A percentile compares a stretch with the other conserved stretches of the same genome.
Evolutionary conservation across 2,113 vertebrate species (phyloP).

Genomic region (Oophaga pumilio): DNA sequence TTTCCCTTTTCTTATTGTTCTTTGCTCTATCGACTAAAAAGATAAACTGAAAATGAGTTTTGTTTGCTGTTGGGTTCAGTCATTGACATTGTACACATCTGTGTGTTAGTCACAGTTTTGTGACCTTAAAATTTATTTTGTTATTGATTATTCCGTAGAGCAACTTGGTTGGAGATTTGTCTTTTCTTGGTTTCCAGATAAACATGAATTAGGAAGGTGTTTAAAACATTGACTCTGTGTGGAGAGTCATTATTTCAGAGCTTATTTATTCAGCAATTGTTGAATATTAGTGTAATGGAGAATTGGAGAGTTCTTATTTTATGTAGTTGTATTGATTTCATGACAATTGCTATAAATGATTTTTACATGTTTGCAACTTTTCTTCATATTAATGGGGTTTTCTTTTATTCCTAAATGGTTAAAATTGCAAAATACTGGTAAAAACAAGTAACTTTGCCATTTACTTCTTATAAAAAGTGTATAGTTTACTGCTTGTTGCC

Average conservation of each 20-base stretch:
- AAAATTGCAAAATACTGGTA: too few relatives aligned
- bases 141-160: neutral
- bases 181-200: neutral
- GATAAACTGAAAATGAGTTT: neutral
- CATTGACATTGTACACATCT: neutral
- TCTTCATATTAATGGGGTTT: too few relatives aligned
- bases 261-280: neutral
- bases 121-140: conserved; percentile 18
- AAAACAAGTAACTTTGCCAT: too few relatives aligned
- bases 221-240: neutral
- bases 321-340: too few relatives aligned
- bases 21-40: neutral
- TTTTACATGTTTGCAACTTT: too few relatives aligned
- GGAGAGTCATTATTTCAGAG: neutral
- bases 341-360: too few relatives aligned
- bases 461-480: too few relatives aligned
- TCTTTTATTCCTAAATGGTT: too few relatives aligned
- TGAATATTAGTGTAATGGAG: too few relatives aligned
- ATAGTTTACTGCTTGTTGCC: too few relatives aligned
- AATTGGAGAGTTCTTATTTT: too few relatives aligned
- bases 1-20: neutral
- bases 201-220: neutral
- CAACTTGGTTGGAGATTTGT: neutral
- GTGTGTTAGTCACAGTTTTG: neutral
- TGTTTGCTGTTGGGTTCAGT: neutral